Conservation (phyloP, 2,888 invertebrate genomes). For the Bombyx huttoni region DNA sequence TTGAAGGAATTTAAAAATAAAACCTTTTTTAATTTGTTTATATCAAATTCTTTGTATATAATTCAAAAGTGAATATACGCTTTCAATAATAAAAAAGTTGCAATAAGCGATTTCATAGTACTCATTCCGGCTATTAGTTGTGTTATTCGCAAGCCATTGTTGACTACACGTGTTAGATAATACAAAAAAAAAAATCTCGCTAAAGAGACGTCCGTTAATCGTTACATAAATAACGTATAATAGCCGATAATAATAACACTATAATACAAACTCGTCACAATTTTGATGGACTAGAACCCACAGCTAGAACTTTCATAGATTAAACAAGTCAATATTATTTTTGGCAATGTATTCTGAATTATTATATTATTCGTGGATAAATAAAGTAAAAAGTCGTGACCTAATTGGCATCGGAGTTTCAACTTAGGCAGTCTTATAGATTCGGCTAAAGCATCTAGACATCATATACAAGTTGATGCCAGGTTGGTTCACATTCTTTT, state of each 20-base stretch:
- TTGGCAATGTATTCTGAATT: conserved; percentile 27
- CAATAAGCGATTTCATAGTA: conserved; percentile 64
- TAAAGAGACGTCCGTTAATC: conserved; percentile 6
- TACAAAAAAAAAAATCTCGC: conserved; percentile 54
- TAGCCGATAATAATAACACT: conserved; percentile 45
- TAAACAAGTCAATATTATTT: conserved; percentile 17
- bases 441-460: too few species aligned
- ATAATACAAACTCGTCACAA: conserved; percentile 46
- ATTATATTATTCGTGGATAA: conserved; percentile 18
- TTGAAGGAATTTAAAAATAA: conserved; percentile 11
- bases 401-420: background rate
- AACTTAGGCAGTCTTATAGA: too few species aligned
- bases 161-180: conserved; percentile 59
- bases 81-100: conserved; percentile 45
- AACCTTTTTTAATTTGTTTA: background rate
- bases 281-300: conserved; percentile 70
- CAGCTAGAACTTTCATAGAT: conserved; percentile 27
- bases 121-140: conserved; percentile 64
- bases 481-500: too few species aligned
- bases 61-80: background rate
- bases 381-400: conserved; percentile 12
- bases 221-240: conserved; percentile 8
- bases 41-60: background rate
- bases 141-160: conserved; percentile 70
- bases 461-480: too few species aligned